Conservation (phyloP, 2,888 invertebrate species). For the Hemithea aestivaria region DNA sequence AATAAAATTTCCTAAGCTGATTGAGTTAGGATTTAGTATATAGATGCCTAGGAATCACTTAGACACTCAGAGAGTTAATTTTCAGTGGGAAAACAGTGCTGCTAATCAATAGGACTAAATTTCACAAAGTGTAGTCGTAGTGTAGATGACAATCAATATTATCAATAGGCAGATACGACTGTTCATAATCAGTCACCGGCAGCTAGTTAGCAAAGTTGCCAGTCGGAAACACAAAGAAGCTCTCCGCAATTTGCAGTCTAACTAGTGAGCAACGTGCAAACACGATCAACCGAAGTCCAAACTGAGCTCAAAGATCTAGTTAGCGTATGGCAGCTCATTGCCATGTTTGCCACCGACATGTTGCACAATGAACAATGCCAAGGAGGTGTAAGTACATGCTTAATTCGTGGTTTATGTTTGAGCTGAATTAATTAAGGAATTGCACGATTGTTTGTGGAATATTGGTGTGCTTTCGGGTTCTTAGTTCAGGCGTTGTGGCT, state of each 20-base stretch:
- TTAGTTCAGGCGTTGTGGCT: not conserved
- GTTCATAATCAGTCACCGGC: constrained; percentile 48
- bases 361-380: constrained; percentile 35
- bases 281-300: constrained; percentile 69
- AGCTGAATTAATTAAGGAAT: constrained; percentile 35
- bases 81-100: no score
- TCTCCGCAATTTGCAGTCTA: constrained; percentile 62
- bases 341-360: constrained; percentile 46
- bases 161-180: constrained; percentile 28
- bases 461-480: constrained; percentile 18
- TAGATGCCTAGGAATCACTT: no score
- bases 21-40: no score
- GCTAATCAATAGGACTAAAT: constrained; percentile 1
- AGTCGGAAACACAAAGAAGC: constrained; percentile 70
- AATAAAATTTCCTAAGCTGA: no score
- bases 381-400: constrained; percentile 37
- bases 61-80: no score
- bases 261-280: constrained; percentile 65
- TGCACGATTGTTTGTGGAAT: constrained; percentile 13
- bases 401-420: constrained; percentile 29
- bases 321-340: constrained; percentile 61
- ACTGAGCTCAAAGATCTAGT: constrained; percentile 74
- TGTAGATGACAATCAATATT: constrained; percentile 3
- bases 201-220: constrained; percentile 71
- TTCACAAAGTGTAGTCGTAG: constrained; percentile 11